Evolutionary conservation across 2,888 invertebrate species (phyloP).

Genomic region (Cylloceria caligata): DNA sequence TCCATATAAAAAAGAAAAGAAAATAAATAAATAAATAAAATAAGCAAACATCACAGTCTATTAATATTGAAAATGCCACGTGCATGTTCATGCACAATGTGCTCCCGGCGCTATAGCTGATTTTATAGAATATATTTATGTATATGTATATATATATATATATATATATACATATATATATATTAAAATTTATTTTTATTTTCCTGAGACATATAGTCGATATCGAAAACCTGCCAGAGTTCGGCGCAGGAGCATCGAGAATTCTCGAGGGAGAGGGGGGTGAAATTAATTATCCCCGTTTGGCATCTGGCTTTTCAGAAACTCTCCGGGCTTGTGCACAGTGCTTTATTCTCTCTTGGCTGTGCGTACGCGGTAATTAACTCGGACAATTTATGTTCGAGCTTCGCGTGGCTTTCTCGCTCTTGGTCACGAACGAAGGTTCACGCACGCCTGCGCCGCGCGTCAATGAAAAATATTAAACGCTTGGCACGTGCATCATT

Average conservation of each 20-base stretch:
- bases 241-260: constrained; percentile 33
- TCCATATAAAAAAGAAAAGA: neutral
- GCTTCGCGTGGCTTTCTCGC: constrained; percentile 36
- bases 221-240: constrained; percentile 38
- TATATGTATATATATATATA: too few species aligned
- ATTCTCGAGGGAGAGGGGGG: constrained; percentile 58
- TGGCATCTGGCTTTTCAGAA: constrained; percentile 63
- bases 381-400: constrained; percentile 67
- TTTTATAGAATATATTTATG: neutral
- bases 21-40: neutral
- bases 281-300: constrained; percentile 64
- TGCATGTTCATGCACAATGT: constrained; percentile 8
- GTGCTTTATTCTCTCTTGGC: constrained; percentile 39
- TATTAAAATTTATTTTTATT: too few species aligned
- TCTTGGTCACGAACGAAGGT: constrained; percentile 37
- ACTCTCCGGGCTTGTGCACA: constrained; percentile 50
- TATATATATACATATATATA: too few species aligned
- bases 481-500: constrained; percentile 54
- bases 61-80: constrained; percentile 44
- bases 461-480: constrained; percentile 40
- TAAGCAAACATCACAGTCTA: constrained; percentile 18
- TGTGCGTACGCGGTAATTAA: constrained; percentile 60
- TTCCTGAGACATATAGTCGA: constrained; percentile 16
- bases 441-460: constrained; percentile 5
- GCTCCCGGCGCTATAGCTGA: neutral